Base-by-base conservation (phyloP, 2,113 vertebrate genomes). In the Henicopernis longicauda region DNA sequence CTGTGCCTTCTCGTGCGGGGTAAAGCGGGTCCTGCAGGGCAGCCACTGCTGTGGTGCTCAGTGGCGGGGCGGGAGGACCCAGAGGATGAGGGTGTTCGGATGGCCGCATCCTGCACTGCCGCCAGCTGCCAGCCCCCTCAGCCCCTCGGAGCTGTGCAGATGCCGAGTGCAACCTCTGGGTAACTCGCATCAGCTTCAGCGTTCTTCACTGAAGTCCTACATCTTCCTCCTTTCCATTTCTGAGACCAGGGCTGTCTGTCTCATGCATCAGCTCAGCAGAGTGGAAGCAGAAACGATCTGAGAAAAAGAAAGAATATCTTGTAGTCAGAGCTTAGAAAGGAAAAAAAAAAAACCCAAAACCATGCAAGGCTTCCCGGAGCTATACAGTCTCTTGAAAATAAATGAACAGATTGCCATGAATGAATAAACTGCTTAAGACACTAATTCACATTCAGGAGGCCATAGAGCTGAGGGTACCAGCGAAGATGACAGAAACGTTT, bases 351-450 rank as follows among this genome's bases (percentile, higher is more conserved):
- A 76, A 7, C 4, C 4, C 21, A 15, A 27, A n/a, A 6, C 38
- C 7, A 10, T 42, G 47, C 40, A 22, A 87, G 94, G 82, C 70
- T 92, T 93, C 90, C 92, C 1, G 49, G 85, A 95, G 92, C 20
- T 77, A n/a, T 31, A 49, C 94, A 55, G 72, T 80, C 82, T 93
- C 90, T 80, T 82, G 92, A 61, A 94, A 92, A 94, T 90, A 95
- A 95, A 94, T 23, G 92, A 95, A 96, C 95, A 96, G 95, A 93
- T 96, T 95, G 96, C 66, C 79, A 86, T 93, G 94, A 96, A 95
- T 94, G 96, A 97, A 80, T 80, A 93, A 95, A 90, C 88, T 94
- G 85, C 90, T 93, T 52, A 79, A 95, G 94, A 79, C 92, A 72
- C 94, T 93, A 71, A 96, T 93, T 95, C 94, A 62, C 95, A 95